A percentile compares a stretch with the other conserved stretches of the same genome.
These are phyloP conservation scores for Echinometra lucunter DNA, from an alignment of 53 echinoderm and acorn worm genomes.

Conservation along the genomic window DNA sequence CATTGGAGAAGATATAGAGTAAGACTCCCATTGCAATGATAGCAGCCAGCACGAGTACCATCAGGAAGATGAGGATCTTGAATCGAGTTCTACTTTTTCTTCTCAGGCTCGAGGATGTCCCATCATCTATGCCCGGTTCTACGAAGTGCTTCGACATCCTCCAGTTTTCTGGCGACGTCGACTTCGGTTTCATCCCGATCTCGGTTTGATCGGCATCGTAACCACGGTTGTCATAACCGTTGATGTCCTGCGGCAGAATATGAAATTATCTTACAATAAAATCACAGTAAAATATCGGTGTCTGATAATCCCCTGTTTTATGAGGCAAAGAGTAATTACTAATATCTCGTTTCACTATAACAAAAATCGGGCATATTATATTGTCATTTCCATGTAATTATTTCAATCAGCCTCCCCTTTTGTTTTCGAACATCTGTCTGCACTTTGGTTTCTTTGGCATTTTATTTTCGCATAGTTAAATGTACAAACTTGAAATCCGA, in stretches of 20 bases:
- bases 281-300: neutral
- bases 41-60: neutral
- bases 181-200: neutral
- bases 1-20: neutral
- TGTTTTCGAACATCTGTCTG: too few relatives aligned
- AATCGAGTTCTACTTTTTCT: neutral
- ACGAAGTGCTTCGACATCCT: neutral
- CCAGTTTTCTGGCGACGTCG: neutral
- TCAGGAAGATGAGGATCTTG: neutral
- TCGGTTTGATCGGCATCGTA: neutral
- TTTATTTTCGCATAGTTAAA: too few relatives aligned
- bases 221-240: conserved; percentile 41
- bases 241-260: neutral
- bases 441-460: too few relatives aligned
- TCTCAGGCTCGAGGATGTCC: neutral
- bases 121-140: neutral
- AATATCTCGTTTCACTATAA: too few relatives aligned
- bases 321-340: too few relatives aligned
- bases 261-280: neutral
- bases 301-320: too few relatives aligned
- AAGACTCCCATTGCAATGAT: neutral
- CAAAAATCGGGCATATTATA: too few relatives aligned
- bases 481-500: too few relatives aligned
- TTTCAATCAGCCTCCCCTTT: too few relatives aligned
- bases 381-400: too few relatives aligned